Percentiles rank a stretch among this genome's conserved stretches.
These are phyloP conservation scores for Thaumatotibia leucotreta DNA, from an alignment of 1,140 invertebrate genomes.

Conservation along the genomic window DNA sequence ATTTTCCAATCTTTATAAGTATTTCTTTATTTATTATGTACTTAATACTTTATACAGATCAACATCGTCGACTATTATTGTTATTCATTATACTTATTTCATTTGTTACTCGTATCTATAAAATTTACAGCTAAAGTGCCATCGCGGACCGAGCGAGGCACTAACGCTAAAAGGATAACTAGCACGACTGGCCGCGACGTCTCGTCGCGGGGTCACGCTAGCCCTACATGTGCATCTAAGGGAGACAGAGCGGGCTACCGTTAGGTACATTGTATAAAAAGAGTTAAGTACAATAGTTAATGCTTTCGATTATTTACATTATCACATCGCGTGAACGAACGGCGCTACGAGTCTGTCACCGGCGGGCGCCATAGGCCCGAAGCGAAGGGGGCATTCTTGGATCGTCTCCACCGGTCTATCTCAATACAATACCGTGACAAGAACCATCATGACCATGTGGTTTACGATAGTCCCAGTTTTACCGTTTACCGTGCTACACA, in stretches of 20 bases:
- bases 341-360: conserved; percentile 19
- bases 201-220: not conserved
- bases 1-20: conserved; percentile 58
- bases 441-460: not conserved
- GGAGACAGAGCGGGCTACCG: conserved; percentile 2
- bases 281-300: conserved; percentile 40
- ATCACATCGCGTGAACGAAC: conserved; percentile 46
- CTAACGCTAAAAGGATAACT: conserved; percentile 24
- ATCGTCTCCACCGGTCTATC: not conserved
- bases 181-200: not conserved
- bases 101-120: conserved; percentile 43
- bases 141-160: not conserved
- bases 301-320: conserved; percentile 52
- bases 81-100: conserved; percentile 32
- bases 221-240: not conserved
- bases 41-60: conserved; percentile 65
- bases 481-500: too few species aligned
- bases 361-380: not conserved
- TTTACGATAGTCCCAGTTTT: not conserved
- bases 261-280: conserved; percentile 52
- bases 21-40: conserved; percentile 48
- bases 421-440: not conserved
- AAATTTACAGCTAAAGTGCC: conserved; percentile 49
- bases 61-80: conserved; percentile 45
- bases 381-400: not conserved